These are phyloP conservation scores for Acleris emargana DNA, from an alignment of 2,888 invertebrate genomes.

Conservation along the genomic window DNA sequence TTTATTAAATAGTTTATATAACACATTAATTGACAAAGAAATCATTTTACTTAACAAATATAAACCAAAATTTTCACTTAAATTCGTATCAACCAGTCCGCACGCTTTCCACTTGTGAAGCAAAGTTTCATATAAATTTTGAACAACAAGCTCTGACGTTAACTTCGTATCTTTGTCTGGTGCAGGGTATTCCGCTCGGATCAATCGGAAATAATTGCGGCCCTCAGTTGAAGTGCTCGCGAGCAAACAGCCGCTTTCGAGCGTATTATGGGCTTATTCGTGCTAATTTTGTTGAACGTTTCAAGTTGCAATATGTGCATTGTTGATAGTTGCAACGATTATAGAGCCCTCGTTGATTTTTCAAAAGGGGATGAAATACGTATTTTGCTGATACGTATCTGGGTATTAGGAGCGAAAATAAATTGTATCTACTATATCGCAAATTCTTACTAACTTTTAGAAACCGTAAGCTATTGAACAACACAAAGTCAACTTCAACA, in stretches of 20 bases:
- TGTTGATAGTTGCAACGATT: conserved; percentile 2
- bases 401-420: too few species aligned
- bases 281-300: conserved; percentile 17
- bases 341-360: not conserved
- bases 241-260: conserved; percentile 18
- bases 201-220: conserved; percentile 78
- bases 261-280: conserved; percentile 12
- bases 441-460: too few species aligned
- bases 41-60: too few species aligned
- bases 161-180: conserved; percentile 80
- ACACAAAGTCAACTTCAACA: too few species aligned
- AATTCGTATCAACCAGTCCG: conserved; percentile 49
- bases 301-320: conserved; percentile 1
- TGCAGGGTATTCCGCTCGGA: conserved; percentile 47
- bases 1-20: too few species aligned
- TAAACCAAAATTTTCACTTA: not conserved
- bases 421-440: too few species aligned
- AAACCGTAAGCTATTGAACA: too few species aligned
- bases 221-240: conserved; percentile 39
- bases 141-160: conserved; percentile 77
- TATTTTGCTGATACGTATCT: too few species aligned
- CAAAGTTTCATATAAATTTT: conserved; percentile 79
- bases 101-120: conserved; percentile 51
- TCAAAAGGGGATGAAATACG: not conserved
- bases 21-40: too few species aligned